Conservation (phyloP, 2,888 invertebrate species). For the Drosophila helvetica region DNA sequence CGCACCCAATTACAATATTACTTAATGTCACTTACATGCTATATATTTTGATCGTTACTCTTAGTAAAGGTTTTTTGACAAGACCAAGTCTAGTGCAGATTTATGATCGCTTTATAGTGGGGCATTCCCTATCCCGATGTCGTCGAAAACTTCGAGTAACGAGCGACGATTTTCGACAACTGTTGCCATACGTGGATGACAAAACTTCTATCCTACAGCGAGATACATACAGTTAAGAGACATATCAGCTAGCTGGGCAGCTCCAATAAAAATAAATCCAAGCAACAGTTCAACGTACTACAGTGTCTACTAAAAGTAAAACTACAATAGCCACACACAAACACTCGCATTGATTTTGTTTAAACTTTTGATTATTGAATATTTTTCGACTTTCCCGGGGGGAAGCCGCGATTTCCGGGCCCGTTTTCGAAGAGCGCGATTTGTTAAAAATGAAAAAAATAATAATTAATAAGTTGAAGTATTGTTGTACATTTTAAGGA, state of each 20-base stretch:
- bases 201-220: background rate
- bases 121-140: background rate
- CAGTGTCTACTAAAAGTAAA: slow-evolving; percentile 77
- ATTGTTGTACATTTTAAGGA: slow-evolving; percentile 79
- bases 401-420: slow-evolving; percentile 62
- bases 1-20: background rate
- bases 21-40: background rate
- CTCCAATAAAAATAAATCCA: slow-evolving; percentile 39
- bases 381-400: slow-evolving; percentile 49
- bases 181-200: background rate
- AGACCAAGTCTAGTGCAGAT: background rate
- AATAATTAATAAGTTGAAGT: slow-evolving; percentile 67
- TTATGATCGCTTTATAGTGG: background rate
- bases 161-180: background rate
- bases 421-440: slow-evolving; percentile 63
- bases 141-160: background rate
- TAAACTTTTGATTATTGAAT: slow-evolving; percentile 39
- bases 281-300: slow-evolving; percentile 70
- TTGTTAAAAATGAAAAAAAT: slow-evolving; percentile 57
- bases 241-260: slow-evolving; percentile 28
- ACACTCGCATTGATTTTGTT: slow-evolving; percentile 63
- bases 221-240: background rate
- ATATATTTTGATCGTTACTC: background rate
- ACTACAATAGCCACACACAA: slow-evolving; percentile 70
- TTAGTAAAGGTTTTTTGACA: no score